Conservation (phyloP, 2,888 invertebrate species). For the Anthrax anthrax region DNA sequence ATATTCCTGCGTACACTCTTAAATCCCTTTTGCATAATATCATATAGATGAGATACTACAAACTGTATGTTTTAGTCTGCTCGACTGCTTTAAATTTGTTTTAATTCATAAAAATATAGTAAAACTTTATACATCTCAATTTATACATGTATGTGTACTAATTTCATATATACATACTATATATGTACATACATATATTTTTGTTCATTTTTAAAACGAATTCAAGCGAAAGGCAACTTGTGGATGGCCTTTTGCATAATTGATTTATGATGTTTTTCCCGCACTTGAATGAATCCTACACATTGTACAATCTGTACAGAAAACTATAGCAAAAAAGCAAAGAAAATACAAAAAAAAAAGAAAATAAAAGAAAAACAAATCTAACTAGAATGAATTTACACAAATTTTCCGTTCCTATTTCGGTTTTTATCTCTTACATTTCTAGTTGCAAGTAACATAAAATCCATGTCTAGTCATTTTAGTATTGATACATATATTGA, state of each 20-base stretch:
- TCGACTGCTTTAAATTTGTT: no score
- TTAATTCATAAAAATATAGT: no score
- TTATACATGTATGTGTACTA: no score
- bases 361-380: background rate
- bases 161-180: no score
- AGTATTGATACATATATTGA: background rate
- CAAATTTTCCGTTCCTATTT: background rate
- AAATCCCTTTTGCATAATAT: no score
- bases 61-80: no score
- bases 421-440: background rate
- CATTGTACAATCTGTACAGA: no score
- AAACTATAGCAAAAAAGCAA: background rate
- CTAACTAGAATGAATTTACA: background rate
- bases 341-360: background rate
- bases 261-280: conserved; percentile 10
- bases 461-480: background rate
- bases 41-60: no score
- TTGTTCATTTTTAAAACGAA: background rate
- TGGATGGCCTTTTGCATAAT: conserved; percentile 10
- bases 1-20: no score
- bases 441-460: background rate
- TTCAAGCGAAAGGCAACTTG: conserved; percentile 6
- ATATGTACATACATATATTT: no score
- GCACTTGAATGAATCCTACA: background rate
- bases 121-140: no score